These are phyloP conservation scores for Macrotis lagotis DNA, from an alignment of 2,113 vertebrate species.

Conservation along the genomic window DNA sequence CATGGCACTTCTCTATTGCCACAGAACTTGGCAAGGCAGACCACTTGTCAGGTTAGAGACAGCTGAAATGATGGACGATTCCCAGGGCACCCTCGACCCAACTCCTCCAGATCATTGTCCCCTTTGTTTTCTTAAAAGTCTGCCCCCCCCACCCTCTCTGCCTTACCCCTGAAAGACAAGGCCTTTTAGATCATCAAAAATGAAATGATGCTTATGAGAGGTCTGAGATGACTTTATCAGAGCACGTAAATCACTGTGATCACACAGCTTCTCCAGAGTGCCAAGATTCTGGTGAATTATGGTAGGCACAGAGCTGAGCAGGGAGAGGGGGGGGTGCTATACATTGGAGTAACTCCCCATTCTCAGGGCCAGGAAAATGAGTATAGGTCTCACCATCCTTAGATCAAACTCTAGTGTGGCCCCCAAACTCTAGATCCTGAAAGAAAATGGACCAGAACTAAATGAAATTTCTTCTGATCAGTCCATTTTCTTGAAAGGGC, in stretches of 20 bases:
- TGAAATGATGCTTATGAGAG: slow-evolving; percentile 53
- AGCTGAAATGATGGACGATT: not conserved
- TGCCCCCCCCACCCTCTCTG: not conserved
- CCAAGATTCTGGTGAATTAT: slow-evolving; percentile 65
- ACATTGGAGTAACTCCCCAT: not conserved
- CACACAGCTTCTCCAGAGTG: slow-evolving; percentile 49
- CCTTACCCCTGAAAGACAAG: slow-evolving; percentile 54
- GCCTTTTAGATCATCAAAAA: slow-evolving; percentile 78
- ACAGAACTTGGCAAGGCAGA: not conserved
- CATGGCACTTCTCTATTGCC: not conserved
- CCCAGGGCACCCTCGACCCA: fast-evolving
- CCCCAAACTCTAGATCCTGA: not conserved
- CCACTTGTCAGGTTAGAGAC: not conserved
- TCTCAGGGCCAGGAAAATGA: not conserved
- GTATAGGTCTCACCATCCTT: not conserved
- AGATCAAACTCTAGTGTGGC: not conserved
- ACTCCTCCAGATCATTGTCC: slow-evolving; percentile 46
- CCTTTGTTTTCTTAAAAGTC: slow-evolving; percentile 72
- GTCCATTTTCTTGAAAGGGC: not conserved
- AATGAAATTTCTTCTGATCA: not conserved
- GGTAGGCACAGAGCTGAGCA: not conserved
- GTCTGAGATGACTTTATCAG: slow-evolving; percentile 75
- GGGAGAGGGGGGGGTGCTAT: not conserved
- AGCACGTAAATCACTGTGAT: slow-evolving; percentile 69
- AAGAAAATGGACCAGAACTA: not conserved